A percentile compares a stretch with the other conserved stretches of the same genome.
Conservation (phyloP, 2,888 invertebrate species). For the Sminthurinus aureus region DNA sequence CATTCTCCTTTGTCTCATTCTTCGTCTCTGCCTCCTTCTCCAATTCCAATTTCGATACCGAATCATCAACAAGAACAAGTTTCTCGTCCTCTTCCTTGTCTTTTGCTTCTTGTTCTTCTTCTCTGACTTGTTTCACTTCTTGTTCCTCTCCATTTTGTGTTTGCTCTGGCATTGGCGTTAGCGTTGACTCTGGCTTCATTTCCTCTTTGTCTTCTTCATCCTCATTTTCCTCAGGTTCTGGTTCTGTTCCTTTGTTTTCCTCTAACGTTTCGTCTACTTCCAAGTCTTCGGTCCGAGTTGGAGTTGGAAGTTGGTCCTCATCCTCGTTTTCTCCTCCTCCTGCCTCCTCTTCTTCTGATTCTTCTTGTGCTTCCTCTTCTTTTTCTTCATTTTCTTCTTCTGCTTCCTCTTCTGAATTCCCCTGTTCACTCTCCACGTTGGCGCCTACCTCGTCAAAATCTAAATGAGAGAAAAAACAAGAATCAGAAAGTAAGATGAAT, state of each 20-base stretch:
- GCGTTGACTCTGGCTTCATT: too few species aligned
- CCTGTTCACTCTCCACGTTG: conserved; percentile 10
- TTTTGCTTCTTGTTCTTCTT: too few species aligned
- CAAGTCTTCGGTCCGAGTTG: background rate
- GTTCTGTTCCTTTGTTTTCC: background rate
- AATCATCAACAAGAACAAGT: too few species aligned
- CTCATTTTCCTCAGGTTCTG: too few species aligned
- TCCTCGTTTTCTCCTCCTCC: background rate
- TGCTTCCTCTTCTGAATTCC: background rate
- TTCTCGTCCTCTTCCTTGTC: too few species aligned
- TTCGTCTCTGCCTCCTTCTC: background rate
- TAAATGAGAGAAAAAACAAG: too few species aligned
- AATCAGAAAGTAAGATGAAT: too few species aligned
- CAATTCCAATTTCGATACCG: too few species aligned
- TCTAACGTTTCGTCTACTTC: background rate
- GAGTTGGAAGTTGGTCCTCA: background rate
- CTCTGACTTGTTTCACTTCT: too few species aligned
- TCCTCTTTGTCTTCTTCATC: too few species aligned
- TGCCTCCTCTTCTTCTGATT: background rate
- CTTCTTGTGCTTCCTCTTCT: conserved; percentile 5
- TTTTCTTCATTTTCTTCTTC: background rate
- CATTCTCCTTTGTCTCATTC: conserved; percentile 31
- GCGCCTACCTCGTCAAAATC: background rate
- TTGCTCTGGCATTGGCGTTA: too few species aligned
- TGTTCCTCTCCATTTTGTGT: too few species aligned